Conservation (phyloP, 2,797 vertebrate genomes). For the Falco rusticolus region DNA sequence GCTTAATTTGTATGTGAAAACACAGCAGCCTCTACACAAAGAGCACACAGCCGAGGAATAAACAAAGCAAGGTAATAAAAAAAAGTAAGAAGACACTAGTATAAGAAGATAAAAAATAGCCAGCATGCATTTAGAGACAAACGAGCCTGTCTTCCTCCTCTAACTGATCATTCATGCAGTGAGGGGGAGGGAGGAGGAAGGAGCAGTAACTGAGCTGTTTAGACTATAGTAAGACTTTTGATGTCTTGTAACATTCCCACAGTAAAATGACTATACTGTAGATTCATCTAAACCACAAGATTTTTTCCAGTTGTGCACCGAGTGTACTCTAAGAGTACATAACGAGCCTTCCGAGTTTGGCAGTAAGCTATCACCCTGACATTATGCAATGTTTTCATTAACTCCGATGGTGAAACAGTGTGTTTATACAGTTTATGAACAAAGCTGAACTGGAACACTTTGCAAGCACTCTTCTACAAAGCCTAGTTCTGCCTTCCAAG, state of each 20-base stretch:
- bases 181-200: conserved; percentile 11
- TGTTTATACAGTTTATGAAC: conserved; percentile 66
- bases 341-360: conserved; percentile 27
- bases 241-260: conserved; percentile 47
- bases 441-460: conserved; percentile 42
- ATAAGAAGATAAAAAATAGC: conserved; percentile 22
- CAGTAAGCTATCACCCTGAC: conserved; percentile 46
- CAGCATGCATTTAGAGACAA: not conserved
- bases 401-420: conserved; percentile 48
- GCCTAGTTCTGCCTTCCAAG: conserved; percentile 20
- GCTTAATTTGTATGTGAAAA: conserved; percentile 7
- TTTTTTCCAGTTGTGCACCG: conserved; percentile 58
- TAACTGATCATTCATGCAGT: conserved; percentile 28
- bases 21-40: not conserved
- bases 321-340: conserved; percentile 36
- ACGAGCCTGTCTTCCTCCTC: conserved; percentile 22
- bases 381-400: conserved; percentile 71
- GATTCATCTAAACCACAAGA: conserved; percentile 48
- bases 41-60: not conserved
- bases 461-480: not conserved
- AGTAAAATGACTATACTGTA: conserved; percentile 13
- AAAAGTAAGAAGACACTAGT: not conserved
- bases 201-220: conserved; percentile 25
- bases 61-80: conserved; percentile 37
- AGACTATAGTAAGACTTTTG: conserved; percentile 25